Evolutionary conservation across 2,113 vertebrate species (phyloP).

Genomic region (Anhinga rufa): DNA sequence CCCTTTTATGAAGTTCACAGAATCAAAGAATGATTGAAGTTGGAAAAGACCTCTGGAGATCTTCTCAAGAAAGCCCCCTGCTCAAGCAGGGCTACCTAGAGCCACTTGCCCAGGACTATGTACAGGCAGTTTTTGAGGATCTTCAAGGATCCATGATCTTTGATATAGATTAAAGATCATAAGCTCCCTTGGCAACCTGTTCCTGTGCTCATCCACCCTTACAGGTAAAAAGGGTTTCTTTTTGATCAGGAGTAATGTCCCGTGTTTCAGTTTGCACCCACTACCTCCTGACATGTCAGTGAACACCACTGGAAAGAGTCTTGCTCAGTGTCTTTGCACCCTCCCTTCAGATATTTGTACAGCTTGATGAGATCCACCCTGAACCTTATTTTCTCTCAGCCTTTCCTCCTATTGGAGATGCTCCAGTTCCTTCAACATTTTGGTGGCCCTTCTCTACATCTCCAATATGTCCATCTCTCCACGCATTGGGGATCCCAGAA

Average conservation of each 20-base stretch:
- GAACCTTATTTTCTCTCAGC: not conserved
- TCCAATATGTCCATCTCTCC: not conserved
- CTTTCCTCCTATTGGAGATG: not conserved
- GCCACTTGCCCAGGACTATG: not conserved
- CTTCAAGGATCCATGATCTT: not conserved
- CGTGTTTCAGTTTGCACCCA: not conserved
- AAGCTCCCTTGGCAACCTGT: not conserved
- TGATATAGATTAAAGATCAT: not conserved
- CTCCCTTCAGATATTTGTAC: not conserved
- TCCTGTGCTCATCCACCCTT: not conserved
- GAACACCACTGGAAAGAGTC: not conserved
- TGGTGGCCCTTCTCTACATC: not conserved
- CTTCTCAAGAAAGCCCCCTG: not conserved
- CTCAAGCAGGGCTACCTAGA: not conserved
- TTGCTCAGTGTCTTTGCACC: not conserved
- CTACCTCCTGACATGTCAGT: not conserved
- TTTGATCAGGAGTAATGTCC: fast-evolving
- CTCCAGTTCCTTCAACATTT: not conserved
- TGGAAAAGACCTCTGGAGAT: not conserved
- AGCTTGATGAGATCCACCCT: not conserved
- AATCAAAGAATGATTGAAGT: not conserved
- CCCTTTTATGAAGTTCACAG: not conserved
- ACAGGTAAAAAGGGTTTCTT: not conserved
- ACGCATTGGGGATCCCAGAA: not conserved
- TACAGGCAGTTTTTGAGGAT: not conserved